These are phyloP conservation scores for Barnardius zonarius DNA, from an alignment of 2,113 vertebrate genomes.

Conservation along the genomic window DNA sequence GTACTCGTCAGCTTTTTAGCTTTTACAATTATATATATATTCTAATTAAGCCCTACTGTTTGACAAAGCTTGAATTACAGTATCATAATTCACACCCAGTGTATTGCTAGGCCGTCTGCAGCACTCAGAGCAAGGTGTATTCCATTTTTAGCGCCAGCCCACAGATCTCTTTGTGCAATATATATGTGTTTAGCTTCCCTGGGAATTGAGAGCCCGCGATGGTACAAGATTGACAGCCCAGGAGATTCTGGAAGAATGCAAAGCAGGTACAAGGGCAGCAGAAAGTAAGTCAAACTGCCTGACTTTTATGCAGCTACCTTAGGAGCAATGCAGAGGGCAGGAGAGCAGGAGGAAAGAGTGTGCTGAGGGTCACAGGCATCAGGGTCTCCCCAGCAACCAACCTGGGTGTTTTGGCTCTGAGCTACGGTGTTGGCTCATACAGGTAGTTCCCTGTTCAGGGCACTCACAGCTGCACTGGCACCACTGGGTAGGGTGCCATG, in stretches of 20 bases:
- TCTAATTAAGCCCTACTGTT: slow-evolving; percentile 72
- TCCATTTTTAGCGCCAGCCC: slow-evolving; percentile 29
- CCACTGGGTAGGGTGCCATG: not conserved
- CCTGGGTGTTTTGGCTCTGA: not conserved
- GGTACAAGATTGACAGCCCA: slow-evolving; percentile 8
- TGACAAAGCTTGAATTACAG: slow-evolving; percentile 70
- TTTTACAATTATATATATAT: slow-evolving; percentile 67
- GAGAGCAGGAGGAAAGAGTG: not conserved
- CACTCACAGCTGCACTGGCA: not conserved
- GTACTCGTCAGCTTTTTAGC: slow-evolving; percentile 43
- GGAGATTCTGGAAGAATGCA: slow-evolving; percentile 33
- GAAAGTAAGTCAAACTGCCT: slow-evolving; percentile 17
- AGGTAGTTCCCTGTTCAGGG: not conserved
- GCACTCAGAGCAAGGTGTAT: slow-evolving; percentile 9
- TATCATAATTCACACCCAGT: slow-evolving; percentile 58
- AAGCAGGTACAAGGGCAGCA: slow-evolving; percentile 26
- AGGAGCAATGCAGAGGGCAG: accelerated
- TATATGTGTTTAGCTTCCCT: slow-evolving; percentile 19
- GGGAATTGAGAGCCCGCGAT: slow-evolving; percentile 13
- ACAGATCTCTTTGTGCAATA: slow-evolving; percentile 25
- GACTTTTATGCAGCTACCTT: not conserved
- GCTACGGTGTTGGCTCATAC: accelerated
- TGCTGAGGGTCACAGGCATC: not conserved
- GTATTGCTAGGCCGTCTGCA: slow-evolving; percentile 32
- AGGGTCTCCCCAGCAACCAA: not conserved